Conservation (phyloP, 2,113 vertebrate genomes). For the Daubentonia madagascariensis region DNA sequence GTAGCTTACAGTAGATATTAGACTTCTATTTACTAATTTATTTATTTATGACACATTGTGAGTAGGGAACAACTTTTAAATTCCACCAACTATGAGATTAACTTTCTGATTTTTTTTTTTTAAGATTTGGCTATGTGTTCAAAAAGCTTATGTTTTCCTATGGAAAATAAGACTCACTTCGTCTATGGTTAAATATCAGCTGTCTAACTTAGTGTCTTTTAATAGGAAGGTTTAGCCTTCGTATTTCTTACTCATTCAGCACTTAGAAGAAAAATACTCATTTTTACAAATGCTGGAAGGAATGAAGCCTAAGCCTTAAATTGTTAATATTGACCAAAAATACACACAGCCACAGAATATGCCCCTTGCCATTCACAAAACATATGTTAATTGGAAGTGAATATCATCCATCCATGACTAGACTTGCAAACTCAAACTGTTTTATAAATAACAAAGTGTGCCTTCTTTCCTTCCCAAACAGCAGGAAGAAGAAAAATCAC, state of each 20-base stretch:
- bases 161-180: constrained; percentile 20
- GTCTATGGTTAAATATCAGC: constrained; percentile 40
- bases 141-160: background rate
- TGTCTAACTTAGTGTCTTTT: constrained; percentile 3
- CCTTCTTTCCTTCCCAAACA: rapidly evolving
- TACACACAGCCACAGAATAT: background rate
- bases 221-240: background rate
- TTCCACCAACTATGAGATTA: background rate
- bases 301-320: background rate
- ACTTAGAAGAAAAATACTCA: constrained; percentile 5
- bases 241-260: background rate
- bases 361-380: constrained; percentile 76
- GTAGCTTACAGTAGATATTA: background rate
- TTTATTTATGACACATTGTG: background rate
- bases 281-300: background rate
- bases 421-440: background rate
- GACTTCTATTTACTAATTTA: background rate
- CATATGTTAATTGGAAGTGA: constrained; percentile 72
- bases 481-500: background rate
- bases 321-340: constrained; percentile 30
- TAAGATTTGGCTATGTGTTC: background rate
- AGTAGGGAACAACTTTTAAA: background rate
- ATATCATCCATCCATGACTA: constrained; percentile 50
- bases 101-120: background rate
- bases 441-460: background rate